Conservation (phyloP, 2,888 invertebrate species). For the Nephrotoma appendiculata region DNA sequence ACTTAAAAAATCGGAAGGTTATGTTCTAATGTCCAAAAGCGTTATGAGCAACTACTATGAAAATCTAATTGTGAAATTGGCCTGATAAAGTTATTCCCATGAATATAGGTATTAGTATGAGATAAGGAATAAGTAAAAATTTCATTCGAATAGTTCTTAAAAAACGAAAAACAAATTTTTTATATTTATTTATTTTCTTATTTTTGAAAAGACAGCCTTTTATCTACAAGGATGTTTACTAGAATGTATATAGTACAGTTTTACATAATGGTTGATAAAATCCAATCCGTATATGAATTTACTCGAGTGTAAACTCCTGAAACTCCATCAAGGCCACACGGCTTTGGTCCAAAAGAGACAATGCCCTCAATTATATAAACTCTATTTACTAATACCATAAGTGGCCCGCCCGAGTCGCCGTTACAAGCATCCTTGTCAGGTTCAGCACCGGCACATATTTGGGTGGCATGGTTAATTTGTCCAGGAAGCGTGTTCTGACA, state of each 20-base stretch:
- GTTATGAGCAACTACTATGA: no score
- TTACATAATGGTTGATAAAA: slow-evolving; percentile 16
- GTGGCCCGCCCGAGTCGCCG: slow-evolving; percentile 57
- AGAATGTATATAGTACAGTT: not conserved
- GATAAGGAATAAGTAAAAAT: no score
- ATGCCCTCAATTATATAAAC: slow-evolving; percentile 38
- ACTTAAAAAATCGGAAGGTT: no score
- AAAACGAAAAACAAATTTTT: no score
- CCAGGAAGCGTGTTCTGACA: slow-evolving; percentile 32
- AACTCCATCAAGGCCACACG: slow-evolving; percentile 39
- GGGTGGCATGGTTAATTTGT: slow-evolving; percentile 26
- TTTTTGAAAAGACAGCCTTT: not conserved
- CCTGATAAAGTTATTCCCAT: no score
- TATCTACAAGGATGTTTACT: not conserved
- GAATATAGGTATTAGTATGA: no score
- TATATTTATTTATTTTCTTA: not conserved
- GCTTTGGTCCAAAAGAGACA: slow-evolving; percentile 41
- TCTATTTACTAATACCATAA: slow-evolving; percentile 39
- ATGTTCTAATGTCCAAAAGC: no score
- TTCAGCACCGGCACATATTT: slow-evolving; percentile 48
- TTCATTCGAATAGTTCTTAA: no score
- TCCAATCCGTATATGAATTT: slow-evolving; percentile 40
- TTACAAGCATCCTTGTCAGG: slow-evolving; percentile 46
- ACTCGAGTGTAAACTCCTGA: slow-evolving; percentile 46
- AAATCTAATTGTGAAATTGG: no score